Conservation (phyloP, 2,888 invertebrate species). For the Drosophila maculinotata region DNA sequence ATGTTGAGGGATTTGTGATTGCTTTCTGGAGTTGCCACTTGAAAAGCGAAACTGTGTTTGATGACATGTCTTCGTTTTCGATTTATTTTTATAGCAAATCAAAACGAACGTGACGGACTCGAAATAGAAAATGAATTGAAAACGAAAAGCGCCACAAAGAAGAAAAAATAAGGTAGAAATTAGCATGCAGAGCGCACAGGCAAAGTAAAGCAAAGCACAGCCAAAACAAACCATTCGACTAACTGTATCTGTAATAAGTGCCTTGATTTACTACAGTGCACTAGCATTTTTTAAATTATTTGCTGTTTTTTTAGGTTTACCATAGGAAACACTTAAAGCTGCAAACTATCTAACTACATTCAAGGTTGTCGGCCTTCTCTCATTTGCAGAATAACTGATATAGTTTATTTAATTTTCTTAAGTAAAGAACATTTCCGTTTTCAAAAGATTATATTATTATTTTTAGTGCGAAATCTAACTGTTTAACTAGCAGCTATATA, state of each 20-base stretch:
- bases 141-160: constrained; percentile 4
- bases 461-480: too few species aligned
- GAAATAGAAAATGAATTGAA: constrained; percentile 21
- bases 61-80: constrained; percentile 52
- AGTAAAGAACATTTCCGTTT: too few species aligned
- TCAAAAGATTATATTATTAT: too few species aligned
- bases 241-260: constrained; percentile 49
- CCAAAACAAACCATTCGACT: constrained; percentile 17
- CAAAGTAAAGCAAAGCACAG: constrained; percentile 29
- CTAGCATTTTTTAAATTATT: constrained; percentile 1
- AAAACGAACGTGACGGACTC: constrained; percentile 55
- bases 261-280: constrained; percentile 10
- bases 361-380: not conserved
- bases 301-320: not conserved
- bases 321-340: not conserved
- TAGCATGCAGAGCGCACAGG: constrained; percentile 52
- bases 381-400: too few species aligned
- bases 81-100: constrained; percentile 68
- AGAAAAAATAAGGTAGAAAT: constrained; percentile 33
- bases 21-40: constrained; percentile 34
- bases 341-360: not conserved
- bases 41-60: constrained; percentile 48
- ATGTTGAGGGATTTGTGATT: constrained; percentile 47
- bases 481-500: too few species aligned
- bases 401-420: too few species aligned